Evolutionary conservation across 2,888 invertebrate species (phyloP), one percentile per base, ranked within the genome.

Genomic region (Alitta virens): DNA sequence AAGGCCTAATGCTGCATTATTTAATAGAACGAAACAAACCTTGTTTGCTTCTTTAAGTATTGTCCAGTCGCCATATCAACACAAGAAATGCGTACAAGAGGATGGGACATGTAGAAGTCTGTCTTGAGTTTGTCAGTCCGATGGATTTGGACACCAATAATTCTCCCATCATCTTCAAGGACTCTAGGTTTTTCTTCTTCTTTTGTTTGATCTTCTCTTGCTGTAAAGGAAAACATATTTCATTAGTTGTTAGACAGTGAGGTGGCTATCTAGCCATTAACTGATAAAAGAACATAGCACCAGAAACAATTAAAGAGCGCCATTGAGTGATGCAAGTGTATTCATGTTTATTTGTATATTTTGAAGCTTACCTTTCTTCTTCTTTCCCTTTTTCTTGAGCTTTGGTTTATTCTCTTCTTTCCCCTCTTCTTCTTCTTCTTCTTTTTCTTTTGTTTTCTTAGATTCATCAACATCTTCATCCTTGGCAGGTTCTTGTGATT

Each of bases 31-130:
- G 56, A 18, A 14, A 63, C 79, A 63, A 73, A 81, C 78, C 75
- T 79, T 72, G 83, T 78, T 68, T 83, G 84, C 68, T 80, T 85
- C 50, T 80, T 81, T 12, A 87, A 75, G 74, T 86, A 86, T 64
- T 83, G 79, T 18, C 87, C 87, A 0, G 85, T 85, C 26, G 78
- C 75, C n/a, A 78, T 76, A 73, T 88, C 84, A 27, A 89, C 82
- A 7, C 89, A 76, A 68, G 87, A 86, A 24, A 89, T 84, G 71
- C 87, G 85, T 9, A 89, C 86, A 71, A 87, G 83, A 0, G 89
- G 89, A 78, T 88, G 87, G 56, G 84, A 78, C 23, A 87, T 85
- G 54, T 84, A 78, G 62, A 86, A 85, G 78, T 87, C 86, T 55
- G 86, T 80, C 69, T 86, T 84, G 18, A 89, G 79, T 71, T 84